A percentile compares a stretch with the other conserved stretches of the same genome.
These are phyloP conservation scores for Hoplodrina blanda DNA, from an alignment of 2,888 invertebrate genomes.

Conservation along the genomic window DNA sequence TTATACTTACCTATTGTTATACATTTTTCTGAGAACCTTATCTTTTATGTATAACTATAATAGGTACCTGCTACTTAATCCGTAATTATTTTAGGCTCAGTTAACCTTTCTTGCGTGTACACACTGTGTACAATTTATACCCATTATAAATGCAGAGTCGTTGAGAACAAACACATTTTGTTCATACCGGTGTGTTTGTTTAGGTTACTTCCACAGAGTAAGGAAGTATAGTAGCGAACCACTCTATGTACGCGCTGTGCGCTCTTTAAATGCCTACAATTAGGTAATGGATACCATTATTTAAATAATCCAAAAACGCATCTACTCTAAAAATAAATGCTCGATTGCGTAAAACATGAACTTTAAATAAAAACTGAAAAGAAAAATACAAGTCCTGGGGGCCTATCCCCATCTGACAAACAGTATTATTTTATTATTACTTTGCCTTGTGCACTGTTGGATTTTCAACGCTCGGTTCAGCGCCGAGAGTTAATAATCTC, in stretches of 20 bases:
- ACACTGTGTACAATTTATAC: conserved; percentile 25
- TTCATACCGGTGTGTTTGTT: conserved; percentile 41
- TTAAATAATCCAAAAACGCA: no score
- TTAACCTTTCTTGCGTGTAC: conserved; percentile 14
- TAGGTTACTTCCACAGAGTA: conserved; percentile 35
- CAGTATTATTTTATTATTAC: no score
- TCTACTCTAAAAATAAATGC: no score
- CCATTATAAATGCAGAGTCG: conserved; percentile 27
- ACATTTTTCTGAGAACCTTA: neutral
- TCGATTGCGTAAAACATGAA: no score
- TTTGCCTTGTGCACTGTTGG: no score
- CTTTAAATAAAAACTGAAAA: no score
- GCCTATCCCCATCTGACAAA: no score
- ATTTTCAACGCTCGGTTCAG: no score
- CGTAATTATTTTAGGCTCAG: conserved; percentile 12
- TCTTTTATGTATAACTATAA: neutral
- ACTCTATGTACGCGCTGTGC: no score
- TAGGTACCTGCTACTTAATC: neutral
- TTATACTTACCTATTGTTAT: neutral
- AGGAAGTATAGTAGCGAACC: neutral
- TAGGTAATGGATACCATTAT: no score
- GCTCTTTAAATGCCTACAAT: neutral
- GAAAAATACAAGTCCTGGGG: no score
- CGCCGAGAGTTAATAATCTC: no score
- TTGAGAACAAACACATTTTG: conserved; percentile 50